Base-by-base conservation (phyloP, 2,113 vertebrate species). In the Tympanuchus pallidicinctus region DNA sequence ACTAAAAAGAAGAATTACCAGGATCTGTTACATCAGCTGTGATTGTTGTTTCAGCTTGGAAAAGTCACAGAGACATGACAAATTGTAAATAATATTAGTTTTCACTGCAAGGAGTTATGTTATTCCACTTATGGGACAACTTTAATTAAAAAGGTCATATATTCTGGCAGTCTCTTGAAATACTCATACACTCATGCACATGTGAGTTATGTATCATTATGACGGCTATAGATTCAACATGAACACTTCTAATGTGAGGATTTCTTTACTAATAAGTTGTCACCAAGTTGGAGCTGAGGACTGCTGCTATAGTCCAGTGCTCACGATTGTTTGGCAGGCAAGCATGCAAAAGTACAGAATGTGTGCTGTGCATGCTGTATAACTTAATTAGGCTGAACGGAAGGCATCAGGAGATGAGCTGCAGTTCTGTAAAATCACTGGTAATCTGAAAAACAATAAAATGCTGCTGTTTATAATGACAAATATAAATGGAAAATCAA, bases 301-400 rank as follows among this genome's bases (percentile, higher is more conserved):
- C 6, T 47, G 4, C 38, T 42, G 28, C 42, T 16, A 6, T 28
- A 30, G 42, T 24, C 28, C 65, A 21, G n/a, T 6, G 40, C 24
- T n/a, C 12, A 11, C 0, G 2, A 30, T 11, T 30, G 24, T 12
- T 28, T 43, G n/a, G 19, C 57, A 36, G 13, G 28, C 43, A 43
- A 47, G 19, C 14, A 3, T 12, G 60, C 54, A 64, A 21, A 13
- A 73, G 13, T 6, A 22, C 20, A 17, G 17, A 38, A 21, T 0
- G 0, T 43, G 59, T 40, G 36, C 52, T 57, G 45, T 27, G 40
- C 15, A 11, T 34, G 34, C 40, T 56, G 8, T 14, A 14, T 72
- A 30, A 28, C 45, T 38, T 13, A 45, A 45, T 19, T 36, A 22
- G 43, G 43, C 19, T 64, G 32, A 59, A 69, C 70, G 28, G 13